A percentile compares a stretch with the other conserved stretches of the same genome.
These are phyloP conservation scores for Turnix velox DNA, from an alignment of 2,113 vertebrate species.

Conservation along the genomic window DNA sequence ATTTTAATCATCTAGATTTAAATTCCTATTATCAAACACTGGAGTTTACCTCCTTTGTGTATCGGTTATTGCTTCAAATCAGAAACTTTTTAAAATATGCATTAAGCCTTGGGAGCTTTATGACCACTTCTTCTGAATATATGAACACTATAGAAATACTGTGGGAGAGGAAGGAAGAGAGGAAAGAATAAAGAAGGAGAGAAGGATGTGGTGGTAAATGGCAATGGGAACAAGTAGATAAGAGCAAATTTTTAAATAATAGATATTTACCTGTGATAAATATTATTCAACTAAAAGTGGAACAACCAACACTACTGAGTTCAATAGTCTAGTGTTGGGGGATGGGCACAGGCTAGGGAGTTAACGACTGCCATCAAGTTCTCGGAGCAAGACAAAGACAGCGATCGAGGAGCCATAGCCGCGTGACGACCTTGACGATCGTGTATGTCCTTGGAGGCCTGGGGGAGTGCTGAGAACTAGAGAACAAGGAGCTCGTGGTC, in stretches of 20 bases:
- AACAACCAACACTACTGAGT: neutral
- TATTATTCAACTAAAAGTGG: neutral
- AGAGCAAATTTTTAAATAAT: neutral
- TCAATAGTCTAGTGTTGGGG: neutral
- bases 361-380: too few species aligned
- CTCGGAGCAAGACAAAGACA: too few species aligned
- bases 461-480: too few species aligned
- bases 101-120: neutral
- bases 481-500: too few species aligned
- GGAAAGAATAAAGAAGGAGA: neutral
- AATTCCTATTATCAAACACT: neutral
- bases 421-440: too few species aligned
- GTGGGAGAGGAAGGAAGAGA: neutral
- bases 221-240: neutral
- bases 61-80: neutral
- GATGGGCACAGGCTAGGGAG: too few species aligned
- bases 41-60: neutral
- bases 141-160: neutral
- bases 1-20: neutral
- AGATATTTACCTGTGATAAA: neutral
- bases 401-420: too few species aligned
- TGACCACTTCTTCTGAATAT: neutral
- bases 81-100: neutral
- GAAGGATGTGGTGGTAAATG: neutral
- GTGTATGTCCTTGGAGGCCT: too few species aligned